Evolutionary conservation across 2,113 vertebrate species (phyloP), one percentile per base, ranked within the genome.

Genomic region (Mohoua ochrocephala): DNA sequence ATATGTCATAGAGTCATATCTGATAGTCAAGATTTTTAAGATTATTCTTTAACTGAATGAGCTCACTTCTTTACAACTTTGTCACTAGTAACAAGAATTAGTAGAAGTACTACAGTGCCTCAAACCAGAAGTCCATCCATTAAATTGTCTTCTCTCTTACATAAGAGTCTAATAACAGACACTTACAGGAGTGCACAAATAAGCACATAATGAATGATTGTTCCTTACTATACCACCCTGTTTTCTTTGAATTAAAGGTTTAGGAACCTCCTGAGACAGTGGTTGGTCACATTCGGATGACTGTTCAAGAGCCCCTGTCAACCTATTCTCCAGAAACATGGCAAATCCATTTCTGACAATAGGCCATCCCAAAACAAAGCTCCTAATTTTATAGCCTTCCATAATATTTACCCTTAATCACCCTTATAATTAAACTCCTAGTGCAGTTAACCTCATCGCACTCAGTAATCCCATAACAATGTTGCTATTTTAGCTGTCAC

Each of bases 361-460:
- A 57, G 13, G 26, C 18, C 26, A 63, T 39, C 21, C 63, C 12
- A 53, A 4, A 17, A 37, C 7, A 87, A 67, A 67, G 13, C 27
- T 80, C 24, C 11, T 30, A 2, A 80, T 68, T 84, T 61, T 73
- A 49, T 20, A 67, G 33, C 12, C 8, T n/a, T 76, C 57, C 24
- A 26, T 56, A 85, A 20, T 21, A 39, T 35, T 67, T 79, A n/a
- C 5, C 31, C 31, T 63, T 49, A 77, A 52, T 27, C 21, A 73
- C 26, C 5, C 20, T 81, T 59, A 17, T 11, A 75, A 65, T 6
- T 31, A 31, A 68, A 77, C 24, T 64, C 31, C 45, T 27, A 15
- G 15, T 33, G 31, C 30, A 50, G 69, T 85, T 85, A 68, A 84
- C 10, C n/a, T 61, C 2, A 0, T 6, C 3, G 3, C 1, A 0